Conservation (phyloP, 2,113 vertebrate species). For the Chamaea fasciata region DNA sequence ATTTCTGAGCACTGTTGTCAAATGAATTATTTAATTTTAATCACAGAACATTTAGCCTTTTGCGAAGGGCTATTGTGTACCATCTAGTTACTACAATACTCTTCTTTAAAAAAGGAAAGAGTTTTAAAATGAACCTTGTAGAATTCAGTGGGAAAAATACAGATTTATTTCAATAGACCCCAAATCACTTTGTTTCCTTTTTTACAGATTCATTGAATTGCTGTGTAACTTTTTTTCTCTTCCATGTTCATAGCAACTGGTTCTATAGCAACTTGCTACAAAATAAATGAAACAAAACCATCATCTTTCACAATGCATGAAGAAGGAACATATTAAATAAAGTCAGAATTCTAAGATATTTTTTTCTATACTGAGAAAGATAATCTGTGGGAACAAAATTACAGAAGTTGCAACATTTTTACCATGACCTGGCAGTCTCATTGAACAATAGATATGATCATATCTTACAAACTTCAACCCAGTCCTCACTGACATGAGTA, state of each 20-base stretch:
- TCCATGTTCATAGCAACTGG: not conserved
- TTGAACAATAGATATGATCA: not conserved
- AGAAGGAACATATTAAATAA: not conserved
- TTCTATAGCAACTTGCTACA: not conserved
- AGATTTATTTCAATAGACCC: not conserved
- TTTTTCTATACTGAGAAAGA: not conserved
- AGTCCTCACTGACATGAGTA: not conserved
- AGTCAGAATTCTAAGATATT: not conserved
- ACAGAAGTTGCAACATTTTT: not conserved
- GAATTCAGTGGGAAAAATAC: not conserved
- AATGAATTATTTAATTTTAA: conserved; percentile 28
- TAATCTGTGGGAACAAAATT: not conserved
- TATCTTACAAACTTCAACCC: not conserved
- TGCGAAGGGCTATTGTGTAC: not conserved
- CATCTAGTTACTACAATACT: not conserved
- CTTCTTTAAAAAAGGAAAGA: not conserved
- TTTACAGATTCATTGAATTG: not conserved
- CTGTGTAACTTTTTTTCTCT: not conserved
- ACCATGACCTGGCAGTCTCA: not conserved
- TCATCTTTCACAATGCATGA: not conserved
- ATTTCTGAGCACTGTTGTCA: not conserved
- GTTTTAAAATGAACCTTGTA: not conserved
- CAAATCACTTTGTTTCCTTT: not conserved
- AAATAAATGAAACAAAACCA: not conserved
- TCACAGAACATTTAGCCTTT: conserved; percentile 24